Evolutionary conservation across 1,140 invertebrate genomes (phyloP), one percentile per base, ranked within the genome.

Genomic region (Zaprionus inermis): DNA sequence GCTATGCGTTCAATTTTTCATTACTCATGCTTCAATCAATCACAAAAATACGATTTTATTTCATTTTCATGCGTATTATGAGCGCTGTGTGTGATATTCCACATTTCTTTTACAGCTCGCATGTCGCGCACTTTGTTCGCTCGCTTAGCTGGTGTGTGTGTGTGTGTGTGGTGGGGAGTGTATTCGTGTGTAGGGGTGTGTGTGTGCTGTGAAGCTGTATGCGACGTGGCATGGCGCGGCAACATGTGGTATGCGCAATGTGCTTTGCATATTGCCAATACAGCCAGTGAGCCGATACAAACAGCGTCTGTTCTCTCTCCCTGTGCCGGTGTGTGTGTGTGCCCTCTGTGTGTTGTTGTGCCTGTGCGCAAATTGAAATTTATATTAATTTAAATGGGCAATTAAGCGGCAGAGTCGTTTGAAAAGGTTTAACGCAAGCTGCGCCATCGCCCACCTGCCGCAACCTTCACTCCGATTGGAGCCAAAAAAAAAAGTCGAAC

Each of bases 1-100:
- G 76, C 83, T n/a, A n/a, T n/a, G n/a, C n/a, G 71, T 84, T 88
- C 84, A 89, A 84, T 89, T 89, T 89, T 89, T 89, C 81, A 89
- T 89, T 89, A 90, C 78, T 89, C 85, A 89, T 89, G 84, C 84
- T 88, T 89, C 84, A 89, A 89, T 89, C 84, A 89, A 89, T 89
- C 84, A 88, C 76, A 81, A 84, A 89, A 89, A 80, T 88, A 78
- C 84, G 85, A 89, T 90, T 89, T 84, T 84, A 89, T 88, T 88
- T 89, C 84, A 86, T 88, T 88, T 89, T 89, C 77, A 88, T 88
- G 83, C 83, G 83, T 88, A 88, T 88, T 88, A 89, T 89, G 79
- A 83, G 79, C 84, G 84, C 66, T 28, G 24, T 28, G 24, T 28
- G 24, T 83, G 83, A 86, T 88, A 81, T 89, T 55, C 65, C 68